A percentile compares a stretch with the other conserved stretches of the same genome.
Conservation (phyloP, 2,888 invertebrate species). For the Agonopterix subpropinquella region DNA sequence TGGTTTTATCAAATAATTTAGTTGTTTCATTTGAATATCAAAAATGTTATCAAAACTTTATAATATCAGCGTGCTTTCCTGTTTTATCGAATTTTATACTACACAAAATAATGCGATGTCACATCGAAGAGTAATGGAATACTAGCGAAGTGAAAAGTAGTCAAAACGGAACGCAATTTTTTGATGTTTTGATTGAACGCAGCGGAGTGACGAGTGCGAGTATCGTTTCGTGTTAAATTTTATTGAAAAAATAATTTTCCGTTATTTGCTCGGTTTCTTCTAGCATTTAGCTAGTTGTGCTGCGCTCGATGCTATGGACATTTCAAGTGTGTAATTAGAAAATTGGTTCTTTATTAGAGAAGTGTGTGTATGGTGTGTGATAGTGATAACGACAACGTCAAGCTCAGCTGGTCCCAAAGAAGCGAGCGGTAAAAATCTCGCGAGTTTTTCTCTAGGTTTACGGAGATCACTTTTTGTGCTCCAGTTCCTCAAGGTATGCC, state of each 20-base stretch:
- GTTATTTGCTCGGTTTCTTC: conserved; percentile 15
- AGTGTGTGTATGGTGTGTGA: conserved; percentile 18
- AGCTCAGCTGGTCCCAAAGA: conserved; percentile 63
- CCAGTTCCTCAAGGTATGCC: conserved; percentile 69
- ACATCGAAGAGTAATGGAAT: too few species aligned
- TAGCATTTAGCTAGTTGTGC: neutral
- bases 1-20: too few species aligned
- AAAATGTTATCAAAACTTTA: neutral
- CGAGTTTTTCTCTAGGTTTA: conserved; percentile 56
- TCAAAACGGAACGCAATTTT: conserved; percentile 29
- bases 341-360: neutral
- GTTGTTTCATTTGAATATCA: too few species aligned
- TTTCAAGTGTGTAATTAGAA: conserved; percentile 6
- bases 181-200: conserved; percentile 24
- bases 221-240: conserved; percentile 19
- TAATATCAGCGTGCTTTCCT: neutral
- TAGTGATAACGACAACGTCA: conserved; percentile 61
- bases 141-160: neutral
- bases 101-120: too few species aligned
- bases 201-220: conserved; percentile 16
- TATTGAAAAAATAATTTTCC: conserved; percentile 26
- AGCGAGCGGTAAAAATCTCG: conserved; percentile 67
- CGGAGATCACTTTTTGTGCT: conserved; percentile 63
- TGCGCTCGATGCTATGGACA: neutral
- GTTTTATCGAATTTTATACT: neutral